A percentile compares a stretch with the other conserved stretches of the same genome.
phyloP scores from a whole-genome alignment of 2,113 vertebrate genomes.

The Albula goreensis region DNA sequence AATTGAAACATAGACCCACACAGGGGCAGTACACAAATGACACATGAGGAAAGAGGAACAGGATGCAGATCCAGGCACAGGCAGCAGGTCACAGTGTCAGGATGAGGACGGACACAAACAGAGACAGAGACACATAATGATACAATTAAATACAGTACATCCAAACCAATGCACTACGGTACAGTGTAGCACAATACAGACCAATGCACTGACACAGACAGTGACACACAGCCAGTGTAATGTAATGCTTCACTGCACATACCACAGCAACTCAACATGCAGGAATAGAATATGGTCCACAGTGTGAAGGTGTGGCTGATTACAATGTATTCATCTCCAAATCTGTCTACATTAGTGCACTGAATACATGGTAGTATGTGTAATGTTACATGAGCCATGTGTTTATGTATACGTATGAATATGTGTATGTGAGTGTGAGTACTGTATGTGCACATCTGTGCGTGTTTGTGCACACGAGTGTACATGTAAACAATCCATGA shows the following conservation, averaged over 20 bases:
- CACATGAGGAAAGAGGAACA: background rate
- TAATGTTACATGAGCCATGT: background rate
- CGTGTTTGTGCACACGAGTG: background rate
- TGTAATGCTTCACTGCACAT: background rate
- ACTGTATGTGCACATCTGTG: background rate
- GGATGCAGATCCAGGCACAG: background rate
- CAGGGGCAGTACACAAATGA: too few species aligned
- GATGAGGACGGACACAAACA: background rate
- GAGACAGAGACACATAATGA: conserved; percentile 18
- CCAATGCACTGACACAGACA: conserved; percentile 4
- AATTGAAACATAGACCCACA: too few species aligned
- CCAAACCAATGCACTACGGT: conserved; percentile 1
- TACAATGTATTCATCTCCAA: background rate
- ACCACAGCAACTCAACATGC: background rate
- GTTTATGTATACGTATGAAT: too few species aligned
- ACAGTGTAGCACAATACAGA: background rate
- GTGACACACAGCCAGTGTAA: conserved; percentile 20
- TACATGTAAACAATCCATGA: too few species aligned
- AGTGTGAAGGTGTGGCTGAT: background rate
- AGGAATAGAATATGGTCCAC: background rate
- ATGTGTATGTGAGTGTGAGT: background rate
- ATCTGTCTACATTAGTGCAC: background rate
- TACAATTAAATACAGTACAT: conserved; percentile 19
- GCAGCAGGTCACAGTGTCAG: background rate
- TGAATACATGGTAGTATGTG: background rate